A percentile compares a stretch with the other conserved stretches of the same genome.
phyloP scores from a whole-genome alignment of 2,113 vertebrate species.

The Corynorhinus townsendii region DNA sequence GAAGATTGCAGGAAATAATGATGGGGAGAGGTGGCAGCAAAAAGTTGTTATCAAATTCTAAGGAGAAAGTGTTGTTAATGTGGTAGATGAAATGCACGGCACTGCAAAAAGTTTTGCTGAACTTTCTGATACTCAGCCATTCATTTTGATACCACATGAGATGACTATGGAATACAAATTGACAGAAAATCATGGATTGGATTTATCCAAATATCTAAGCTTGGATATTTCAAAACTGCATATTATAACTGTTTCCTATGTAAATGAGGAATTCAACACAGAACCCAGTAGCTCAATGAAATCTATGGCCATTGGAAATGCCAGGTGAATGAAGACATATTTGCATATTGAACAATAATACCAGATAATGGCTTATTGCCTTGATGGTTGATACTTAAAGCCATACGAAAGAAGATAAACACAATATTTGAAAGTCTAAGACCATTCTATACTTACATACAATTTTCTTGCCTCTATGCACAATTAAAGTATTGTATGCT shows the following conservation, averaged over 20 bases:
- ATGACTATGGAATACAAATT: neutral
- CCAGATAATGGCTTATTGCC: neutral
- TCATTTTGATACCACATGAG: neutral
- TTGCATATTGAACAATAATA: slow-evolving; percentile 22
- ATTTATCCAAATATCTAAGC: neutral
- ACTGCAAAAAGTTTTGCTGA: neutral
- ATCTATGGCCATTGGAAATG: neutral
- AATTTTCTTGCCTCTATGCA: neutral
- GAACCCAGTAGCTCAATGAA: neutral
- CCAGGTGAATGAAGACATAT: neutral
- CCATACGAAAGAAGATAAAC: neutral
- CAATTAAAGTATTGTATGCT: neutral
- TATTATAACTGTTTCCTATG: neutral
- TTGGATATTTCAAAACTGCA: neutral
- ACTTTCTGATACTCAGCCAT: neutral
- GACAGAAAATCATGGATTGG: neutral
- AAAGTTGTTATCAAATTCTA: neutral
- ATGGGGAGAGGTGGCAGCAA: neutral
- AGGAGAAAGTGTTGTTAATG: neutral
- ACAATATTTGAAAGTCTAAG: neutral
- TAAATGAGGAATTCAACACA: slow-evolving; percentile 7
- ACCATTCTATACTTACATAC: neutral
- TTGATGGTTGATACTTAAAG: slow-evolving; percentile 24
- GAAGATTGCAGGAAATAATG: neutral
- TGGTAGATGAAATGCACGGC: neutral